phyloP scores from a whole-genome alignment of 2,888 invertebrate species.

The Dichetophora obliterata region DNA sequence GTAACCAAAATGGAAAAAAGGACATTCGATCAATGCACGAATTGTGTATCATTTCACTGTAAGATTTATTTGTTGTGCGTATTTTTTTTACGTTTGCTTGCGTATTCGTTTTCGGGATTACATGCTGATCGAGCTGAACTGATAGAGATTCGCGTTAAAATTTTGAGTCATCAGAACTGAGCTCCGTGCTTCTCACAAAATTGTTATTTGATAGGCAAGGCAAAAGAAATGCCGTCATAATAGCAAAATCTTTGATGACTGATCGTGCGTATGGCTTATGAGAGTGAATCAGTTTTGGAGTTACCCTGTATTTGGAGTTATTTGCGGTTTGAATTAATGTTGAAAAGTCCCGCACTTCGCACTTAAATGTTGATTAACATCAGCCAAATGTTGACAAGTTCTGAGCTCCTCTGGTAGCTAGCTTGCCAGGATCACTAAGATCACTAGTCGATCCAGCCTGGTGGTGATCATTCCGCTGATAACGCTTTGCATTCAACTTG shows the following conservation, averaged over 20 bases:
- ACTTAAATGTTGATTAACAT: conserved; percentile 4
- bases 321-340: neutral
- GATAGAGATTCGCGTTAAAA: neutral
- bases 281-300: neutral
- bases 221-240: conserved; percentile 59
- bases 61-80: conserved; percentile 40
- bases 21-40: conserved; percentile 42
- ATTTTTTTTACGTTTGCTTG: conserved; percentile 24
- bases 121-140: conserved; percentile 58
- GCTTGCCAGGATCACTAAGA: neutral
- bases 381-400: conserved; percentile 28
- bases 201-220: conserved; percentile 59
- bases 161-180: conserved; percentile 35
- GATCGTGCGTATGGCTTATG: neutral
- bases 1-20: conserved; percentile 13
- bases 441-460: conserved; percentile 6
- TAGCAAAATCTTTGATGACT: neutral
- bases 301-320: neutral
- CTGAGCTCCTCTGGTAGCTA: conserved; percentile 40
- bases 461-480: conserved; percentile 26
- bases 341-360: conserved; percentile 14
- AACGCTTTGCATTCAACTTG: conserved; percentile 34
- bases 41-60: conserved; percentile 34
- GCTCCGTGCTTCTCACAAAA: conserved; percentile 61
- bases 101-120: conserved; percentile 50